Evolutionary conservation across 2,797 vertebrate species (phyloP).

Genomic region (Eulemur albifrons): DNA sequence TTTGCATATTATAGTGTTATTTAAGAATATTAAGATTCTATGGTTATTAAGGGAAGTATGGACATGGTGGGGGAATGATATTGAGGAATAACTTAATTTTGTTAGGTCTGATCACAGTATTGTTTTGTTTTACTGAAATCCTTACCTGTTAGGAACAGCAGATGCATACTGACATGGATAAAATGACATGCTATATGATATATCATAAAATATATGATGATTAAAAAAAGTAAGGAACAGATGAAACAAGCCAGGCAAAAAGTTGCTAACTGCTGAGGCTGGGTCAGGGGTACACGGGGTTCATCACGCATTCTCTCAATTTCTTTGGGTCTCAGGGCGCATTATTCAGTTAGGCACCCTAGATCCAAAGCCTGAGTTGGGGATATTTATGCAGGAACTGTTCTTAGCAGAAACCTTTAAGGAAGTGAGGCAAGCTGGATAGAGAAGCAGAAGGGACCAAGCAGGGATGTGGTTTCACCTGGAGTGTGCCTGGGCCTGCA

Average conservation of each 20-base stretch:
- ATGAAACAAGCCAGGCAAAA: neutral
- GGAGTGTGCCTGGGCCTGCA: neutral
- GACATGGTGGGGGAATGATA: fast-evolving
- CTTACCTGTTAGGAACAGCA: neutral
- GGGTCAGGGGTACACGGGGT: neutral
- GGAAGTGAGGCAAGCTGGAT: neutral
- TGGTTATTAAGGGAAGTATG: fast-evolving
- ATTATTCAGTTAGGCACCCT: fast-evolving
- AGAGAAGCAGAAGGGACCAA: too few relatives aligned
- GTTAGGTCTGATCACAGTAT: fast-evolving
- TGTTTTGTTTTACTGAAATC: neutral
- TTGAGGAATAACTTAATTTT: neutral
- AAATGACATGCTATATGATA: fast-evolving
- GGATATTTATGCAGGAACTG: neutral
- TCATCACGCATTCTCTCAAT: fast-evolving
- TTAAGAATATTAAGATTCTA: fast-evolving
- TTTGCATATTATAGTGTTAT: fast-evolving
- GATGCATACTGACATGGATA: fast-evolving
- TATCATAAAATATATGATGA: fast-evolving
- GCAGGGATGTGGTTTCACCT: neutral
- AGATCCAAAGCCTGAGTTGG: neutral
- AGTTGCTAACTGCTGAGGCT: fast-evolving
- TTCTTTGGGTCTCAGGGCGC: fast-evolving
- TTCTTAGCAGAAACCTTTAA: neutral
- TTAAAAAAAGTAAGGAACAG: neutral